These are phyloP conservation scores for Cryptus viduatorius DNA, from an alignment of 2,888 invertebrate species.

Conservation along the genomic window DNA sequence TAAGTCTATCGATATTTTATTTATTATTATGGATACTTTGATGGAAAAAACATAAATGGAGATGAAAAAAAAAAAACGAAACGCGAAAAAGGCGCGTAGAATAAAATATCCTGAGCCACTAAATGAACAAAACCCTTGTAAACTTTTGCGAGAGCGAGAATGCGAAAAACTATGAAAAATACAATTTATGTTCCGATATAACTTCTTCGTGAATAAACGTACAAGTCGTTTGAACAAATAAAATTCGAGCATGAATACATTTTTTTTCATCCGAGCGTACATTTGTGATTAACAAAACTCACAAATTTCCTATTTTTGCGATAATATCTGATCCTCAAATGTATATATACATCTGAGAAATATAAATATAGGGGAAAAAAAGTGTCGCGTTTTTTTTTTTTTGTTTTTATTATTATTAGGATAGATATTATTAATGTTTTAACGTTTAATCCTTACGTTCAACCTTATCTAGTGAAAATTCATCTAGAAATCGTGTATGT, in stretches of 20 bases:
- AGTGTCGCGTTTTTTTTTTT: conserved; percentile 72
- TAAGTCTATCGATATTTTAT: conserved; percentile 15
- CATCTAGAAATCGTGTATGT: conserved; percentile 80
- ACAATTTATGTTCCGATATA: neutral
- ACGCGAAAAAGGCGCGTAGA: conserved; percentile 1
- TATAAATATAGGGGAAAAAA: conserved; percentile 80
- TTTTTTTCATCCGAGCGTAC: conserved; percentile 61
- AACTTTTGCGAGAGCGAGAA: neutral
- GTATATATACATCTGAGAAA: conserved; percentile 76
- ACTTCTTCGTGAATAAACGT: no score
- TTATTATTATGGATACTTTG: conserved; percentile 31
- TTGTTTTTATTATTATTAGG: conserved; percentile 56
- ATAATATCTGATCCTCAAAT: conserved; percentile 70
- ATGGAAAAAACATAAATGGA: conserved; percentile 22
- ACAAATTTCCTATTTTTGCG: conserved; percentile 63
- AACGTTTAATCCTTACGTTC: conserved; percentile 72
- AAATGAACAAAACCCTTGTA: conserved; percentile 16
- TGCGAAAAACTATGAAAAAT: conserved; percentile 16
- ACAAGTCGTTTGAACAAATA: no score
- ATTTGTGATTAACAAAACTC: conserved; percentile 71
- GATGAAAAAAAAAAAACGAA: conserved; percentile 9
- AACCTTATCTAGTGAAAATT: conserved; percentile 82
- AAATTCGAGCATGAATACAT: neutral
- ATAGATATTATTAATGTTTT: conserved; percentile 63
- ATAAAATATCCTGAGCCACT: conserved; percentile 61